These are phyloP conservation scores for Leptinotarsa rubiginosa DNA, from an alignment of 2,888 invertebrate genomes.

Conservation along the genomic window DNA sequence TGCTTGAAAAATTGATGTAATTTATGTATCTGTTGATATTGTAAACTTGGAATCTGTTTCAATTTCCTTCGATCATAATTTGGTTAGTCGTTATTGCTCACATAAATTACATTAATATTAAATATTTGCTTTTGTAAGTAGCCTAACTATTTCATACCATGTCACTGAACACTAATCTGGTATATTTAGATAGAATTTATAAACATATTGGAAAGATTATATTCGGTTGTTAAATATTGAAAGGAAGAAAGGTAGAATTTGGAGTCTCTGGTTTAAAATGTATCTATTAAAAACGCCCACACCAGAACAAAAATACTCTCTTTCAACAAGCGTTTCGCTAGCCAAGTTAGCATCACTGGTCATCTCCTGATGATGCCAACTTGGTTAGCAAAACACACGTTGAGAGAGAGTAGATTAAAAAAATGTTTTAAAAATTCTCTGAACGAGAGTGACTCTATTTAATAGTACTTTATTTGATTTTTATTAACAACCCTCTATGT, in stretches of 20 bases:
- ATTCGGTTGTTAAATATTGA: background rate
- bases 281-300: no score
- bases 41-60: background rate
- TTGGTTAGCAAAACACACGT: no score
- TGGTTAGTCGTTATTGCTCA: background rate
- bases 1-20: conserved; percentile 19
- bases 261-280: no score
- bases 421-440: no score
- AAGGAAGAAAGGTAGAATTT: background rate
- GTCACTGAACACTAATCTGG: background rate
- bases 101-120: conserved; percentile 5
- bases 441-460: no score
- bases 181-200: background rate
- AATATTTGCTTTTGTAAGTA: conserved; percentile 7
- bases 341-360: no score
- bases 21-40: conserved; percentile 1
- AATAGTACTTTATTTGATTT: background rate
- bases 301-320: no score
- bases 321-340: no score
- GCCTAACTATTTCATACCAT: conserved; percentile 1
- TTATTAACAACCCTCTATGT: background rate
- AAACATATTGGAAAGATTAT: background rate
- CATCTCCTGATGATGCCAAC: no score
- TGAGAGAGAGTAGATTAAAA: no score
- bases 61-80: no score